A percentile compares a stretch with the other conserved stretches of the same genome.
phyloP scores from a whole-genome alignment of 2,113 vertebrate genomes.

The Sciurus niger region DNA sequence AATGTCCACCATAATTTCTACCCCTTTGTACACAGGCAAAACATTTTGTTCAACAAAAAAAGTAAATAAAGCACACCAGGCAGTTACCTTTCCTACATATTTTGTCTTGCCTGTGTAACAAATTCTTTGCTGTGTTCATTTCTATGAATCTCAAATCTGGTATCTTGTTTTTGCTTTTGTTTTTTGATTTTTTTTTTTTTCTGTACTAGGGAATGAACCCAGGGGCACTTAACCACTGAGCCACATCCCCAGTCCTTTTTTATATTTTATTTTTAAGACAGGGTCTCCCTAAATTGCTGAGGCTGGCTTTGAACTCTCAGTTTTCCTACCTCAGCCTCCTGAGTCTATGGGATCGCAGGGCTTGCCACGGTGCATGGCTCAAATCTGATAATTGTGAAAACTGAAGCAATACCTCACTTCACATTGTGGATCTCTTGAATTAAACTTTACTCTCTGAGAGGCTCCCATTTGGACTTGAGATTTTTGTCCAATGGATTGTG shows the following conservation, averaged over 20 bases:
- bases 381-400: neutral
- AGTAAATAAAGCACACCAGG: neutral
- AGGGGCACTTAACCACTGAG: too few relatives aligned
- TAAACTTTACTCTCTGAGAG: neutral
- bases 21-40: neutral
- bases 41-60: neutral
- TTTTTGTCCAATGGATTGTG: neutral
- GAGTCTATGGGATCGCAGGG: too few relatives aligned
- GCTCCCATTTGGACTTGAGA: neutral
- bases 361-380: neutral
- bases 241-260: too few relatives aligned
- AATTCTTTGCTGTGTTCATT: neutral
- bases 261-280: too few relatives aligned
- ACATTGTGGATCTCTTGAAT: neutral
- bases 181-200: too few relatives aligned
- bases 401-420: constrained; percentile 12
- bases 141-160: constrained; percentile 1
- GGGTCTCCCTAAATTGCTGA: too few relatives aligned
- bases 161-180: too few relatives aligned
- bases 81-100: neutral
- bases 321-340: too few relatives aligned
- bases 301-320: too few relatives aligned
- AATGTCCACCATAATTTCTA: neutral
- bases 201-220: too few relatives aligned
- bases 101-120: neutral